Evolutionary conservation across 1,140 invertebrate species (phyloP).

Genomic region (Melitaea cinxia): DNA sequence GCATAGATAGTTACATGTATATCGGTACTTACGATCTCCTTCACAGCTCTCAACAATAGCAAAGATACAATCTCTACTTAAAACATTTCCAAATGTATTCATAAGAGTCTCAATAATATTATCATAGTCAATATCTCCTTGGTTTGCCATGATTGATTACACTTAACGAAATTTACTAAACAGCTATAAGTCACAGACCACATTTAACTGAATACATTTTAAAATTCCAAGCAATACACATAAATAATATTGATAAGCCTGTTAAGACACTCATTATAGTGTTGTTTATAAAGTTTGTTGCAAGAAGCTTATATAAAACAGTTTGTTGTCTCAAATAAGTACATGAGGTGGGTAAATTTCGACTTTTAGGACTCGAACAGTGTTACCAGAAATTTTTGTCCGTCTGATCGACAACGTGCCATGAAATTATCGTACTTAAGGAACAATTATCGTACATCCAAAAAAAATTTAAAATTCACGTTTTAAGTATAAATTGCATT

Average conservation of each 20-base stretch:
- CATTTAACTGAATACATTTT: conserved; percentile 14
- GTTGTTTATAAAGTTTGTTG: not conserved
- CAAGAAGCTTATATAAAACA: no score
- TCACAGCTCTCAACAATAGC: conserved; percentile 58
- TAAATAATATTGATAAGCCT: conserved; percentile 17
- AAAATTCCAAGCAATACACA: conserved; percentile 11
- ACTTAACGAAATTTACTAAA: not conserved
- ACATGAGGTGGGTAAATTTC: no score
- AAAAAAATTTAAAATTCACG: no score
- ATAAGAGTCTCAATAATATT: conserved; percentile 53
- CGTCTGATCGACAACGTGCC: no score
- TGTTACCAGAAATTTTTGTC: no score
- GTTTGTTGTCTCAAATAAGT: no score
- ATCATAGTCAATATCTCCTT: conserved; percentile 32
- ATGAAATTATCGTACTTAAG: no score
- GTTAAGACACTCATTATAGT: conserved; percentile 30
- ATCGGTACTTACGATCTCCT: conserved; percentile 63
- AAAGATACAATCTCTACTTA: conserved; percentile 55
- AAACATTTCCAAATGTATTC: conserved; percentile 57
- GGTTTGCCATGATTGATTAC: conserved; percentile 33
- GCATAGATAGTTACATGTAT: conserved; percentile 2
- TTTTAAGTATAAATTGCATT: no score
- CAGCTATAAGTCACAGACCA: not conserved
- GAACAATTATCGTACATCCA: no score
- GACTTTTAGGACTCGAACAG: no score